Conservation (phyloP, 30 jellyfish, hydroid and myxozoan species). For the Pseudorhiza aurosa region DNA sequence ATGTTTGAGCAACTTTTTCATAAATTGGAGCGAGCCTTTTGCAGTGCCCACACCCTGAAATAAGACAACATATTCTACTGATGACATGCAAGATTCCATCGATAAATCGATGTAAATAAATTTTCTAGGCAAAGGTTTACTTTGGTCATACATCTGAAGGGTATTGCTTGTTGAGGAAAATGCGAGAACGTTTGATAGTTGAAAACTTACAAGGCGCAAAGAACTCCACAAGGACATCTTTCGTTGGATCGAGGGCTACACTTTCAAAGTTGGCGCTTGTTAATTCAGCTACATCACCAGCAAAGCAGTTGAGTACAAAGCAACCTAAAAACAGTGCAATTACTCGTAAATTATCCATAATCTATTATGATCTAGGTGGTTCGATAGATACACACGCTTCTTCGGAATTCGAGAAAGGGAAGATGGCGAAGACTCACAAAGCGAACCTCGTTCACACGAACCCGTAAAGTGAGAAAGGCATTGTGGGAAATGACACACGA, state of each 20-base stretch:
- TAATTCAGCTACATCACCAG: slow-evolving; percentile 58
- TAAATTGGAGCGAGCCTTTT: slow-evolving; percentile 90
- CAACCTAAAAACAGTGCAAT: background rate
- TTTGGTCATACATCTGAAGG: background rate
- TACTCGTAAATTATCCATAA: background rate
- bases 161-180: background rate
- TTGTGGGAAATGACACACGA: too few relatives aligned
- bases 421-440: too few relatives aligned
- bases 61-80: too few relatives aligned
- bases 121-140: too few relatives aligned
- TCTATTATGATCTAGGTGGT: background rate
- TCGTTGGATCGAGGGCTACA: slow-evolving; percentile 81
- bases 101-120: background rate
- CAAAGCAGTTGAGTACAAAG: background rate
- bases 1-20: slow-evolving; percentile 92
- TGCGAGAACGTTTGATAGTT: too few relatives aligned
- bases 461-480: too few relatives aligned
- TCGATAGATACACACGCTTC: too few relatives aligned
- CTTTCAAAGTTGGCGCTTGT: slow-evolving; percentile 79
- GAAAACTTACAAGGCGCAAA: slow-evolving; percentile 95
- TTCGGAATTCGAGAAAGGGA: too few relatives aligned
- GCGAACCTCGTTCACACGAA: too few relatives aligned
- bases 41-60: slow-evolving; percentile 99
- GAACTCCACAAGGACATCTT: slow-evolving; percentile 93
- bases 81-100: too few relatives aligned